A percentile compares a stretch with the other conserved stretches of the same genome.
Conservation (phyloP, 2,888 invertebrate species). For the Heliconius erato region DNA sequence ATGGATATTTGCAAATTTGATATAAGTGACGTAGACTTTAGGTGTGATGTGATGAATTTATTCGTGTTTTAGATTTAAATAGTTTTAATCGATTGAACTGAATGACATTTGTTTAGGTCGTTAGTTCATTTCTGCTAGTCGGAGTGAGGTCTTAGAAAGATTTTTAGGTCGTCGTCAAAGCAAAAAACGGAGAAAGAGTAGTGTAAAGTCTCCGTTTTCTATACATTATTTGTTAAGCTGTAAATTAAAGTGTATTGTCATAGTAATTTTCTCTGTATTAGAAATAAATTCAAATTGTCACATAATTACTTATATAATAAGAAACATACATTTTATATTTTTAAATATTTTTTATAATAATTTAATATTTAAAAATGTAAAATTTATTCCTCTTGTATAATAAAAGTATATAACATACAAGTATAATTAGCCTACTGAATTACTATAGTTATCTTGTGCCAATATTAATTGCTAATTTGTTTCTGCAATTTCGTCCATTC, state of each 20-base stretch:
- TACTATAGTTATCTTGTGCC: constrained; percentile 73
- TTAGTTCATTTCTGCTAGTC: constrained; percentile 1
- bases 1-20: constrained; percentile 12
- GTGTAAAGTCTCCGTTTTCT: constrained; percentile 1
- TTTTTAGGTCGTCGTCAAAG: neutral
- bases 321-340: neutral
- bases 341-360: no score
- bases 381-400: no score
- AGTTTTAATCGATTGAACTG: constrained; percentile 7
- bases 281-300: constrained; percentile 17
- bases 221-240: neutral
- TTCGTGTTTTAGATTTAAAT: constrained; percentile 25
- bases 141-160: neutral
- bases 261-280: constrained; percentile 3
- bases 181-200: neutral
- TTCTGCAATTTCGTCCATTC: constrained; percentile 42
- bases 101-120: constrained; percentile 11
- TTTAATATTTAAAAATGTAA: no score
- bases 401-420: neutral
- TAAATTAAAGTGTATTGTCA: neutral
- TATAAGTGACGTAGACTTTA: constrained; percentile 31
- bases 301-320: constrained; percentile 8
- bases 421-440: constrained; percentile 46
- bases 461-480: constrained; percentile 59
- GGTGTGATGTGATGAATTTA: constrained; percentile 43